Evolutionary conservation across 1,140 invertebrate species (phyloP).

Genomic region (Whitmania pigra): DNA sequence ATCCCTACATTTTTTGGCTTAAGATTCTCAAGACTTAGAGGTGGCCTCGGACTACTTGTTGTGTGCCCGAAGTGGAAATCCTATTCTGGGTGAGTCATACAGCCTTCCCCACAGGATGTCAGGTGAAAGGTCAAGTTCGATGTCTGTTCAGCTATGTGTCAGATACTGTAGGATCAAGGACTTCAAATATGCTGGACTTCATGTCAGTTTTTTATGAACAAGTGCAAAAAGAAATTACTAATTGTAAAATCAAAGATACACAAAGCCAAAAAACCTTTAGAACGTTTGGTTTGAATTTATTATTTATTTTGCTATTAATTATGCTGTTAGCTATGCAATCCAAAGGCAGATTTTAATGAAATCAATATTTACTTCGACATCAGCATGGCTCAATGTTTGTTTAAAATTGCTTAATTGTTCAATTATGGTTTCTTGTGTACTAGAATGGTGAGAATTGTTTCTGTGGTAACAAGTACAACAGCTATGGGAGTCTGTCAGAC

Average conservation of each 20-base stretch:
- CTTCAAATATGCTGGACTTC: background rate
- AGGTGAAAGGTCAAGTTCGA: background rate
- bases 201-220: too few relatives aligned
- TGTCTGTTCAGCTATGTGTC: background rate
- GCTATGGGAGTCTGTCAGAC: background rate
- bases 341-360: too few relatives aligned
- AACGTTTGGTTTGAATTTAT: too few relatives aligned
- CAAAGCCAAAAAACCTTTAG: too few relatives aligned
- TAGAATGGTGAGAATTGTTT: background rate
- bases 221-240: background rate
- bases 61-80: conserved; percentile 7
- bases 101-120: background rate
- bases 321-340: too few relatives aligned
- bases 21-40: background rate
- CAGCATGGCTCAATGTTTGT: too few relatives aligned
- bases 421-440: too few relatives aligned
- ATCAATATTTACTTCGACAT: too few relatives aligned
- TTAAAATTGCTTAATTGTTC: too few relatives aligned
- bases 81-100: background rate
- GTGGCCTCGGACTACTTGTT: background rate
- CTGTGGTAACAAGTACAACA: conserved; percentile 11
- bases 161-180: conserved; percentile 4
- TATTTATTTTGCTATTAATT: too few relatives aligned
- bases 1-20: background rate
- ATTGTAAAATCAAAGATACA: too few relatives aligned